A percentile compares a stretch with the other conserved stretches of the same genome.
Evolutionary conservation across 64 coral and sea anemone genomes (phyloP).

Genomic region (Montipora efflorescens): DNA sequence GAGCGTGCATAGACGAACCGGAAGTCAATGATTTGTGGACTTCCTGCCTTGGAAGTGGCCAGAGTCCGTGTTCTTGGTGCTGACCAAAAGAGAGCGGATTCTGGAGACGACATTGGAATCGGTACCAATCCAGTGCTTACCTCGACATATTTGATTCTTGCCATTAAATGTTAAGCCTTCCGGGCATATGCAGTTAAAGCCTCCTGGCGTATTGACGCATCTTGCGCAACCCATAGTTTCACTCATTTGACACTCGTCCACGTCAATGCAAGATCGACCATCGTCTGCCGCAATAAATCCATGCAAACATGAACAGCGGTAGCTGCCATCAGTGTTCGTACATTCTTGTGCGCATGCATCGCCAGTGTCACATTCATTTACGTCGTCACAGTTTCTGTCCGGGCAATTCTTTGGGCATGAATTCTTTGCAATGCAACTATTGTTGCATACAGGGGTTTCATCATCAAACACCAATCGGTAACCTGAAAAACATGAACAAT

Average conservation of each 20-base stretch:
- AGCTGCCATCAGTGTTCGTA: constrained; percentile 59
- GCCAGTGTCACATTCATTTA: constrained; percentile 54
- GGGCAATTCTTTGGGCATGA: constrained; percentile 36
- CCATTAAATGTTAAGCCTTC: constrained; percentile 52
- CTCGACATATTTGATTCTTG: constrained; percentile 43
- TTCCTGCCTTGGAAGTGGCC: too few relatives aligned
- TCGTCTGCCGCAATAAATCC: constrained; percentile 48
- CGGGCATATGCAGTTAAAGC: constrained; percentile 66
- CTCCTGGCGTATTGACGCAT: constrained; percentile 67
- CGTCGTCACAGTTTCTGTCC: constrained; percentile 66
- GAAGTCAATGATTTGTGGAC: too few relatives aligned
- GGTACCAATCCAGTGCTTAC: constrained; percentile 21
- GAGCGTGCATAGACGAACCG: too few relatives aligned
- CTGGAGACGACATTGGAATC: too few relatives aligned
- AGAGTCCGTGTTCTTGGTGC: too few relatives aligned
- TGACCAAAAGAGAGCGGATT: too few relatives aligned
- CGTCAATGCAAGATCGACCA: constrained; percentile 58
- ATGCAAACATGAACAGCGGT: constrained; percentile 58
- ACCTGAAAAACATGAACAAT: constrained; percentile 64
- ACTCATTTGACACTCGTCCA: constrained; percentile 69
- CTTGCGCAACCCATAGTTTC: constrained; percentile 4
- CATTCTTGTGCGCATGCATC: constrained; percentile 65
- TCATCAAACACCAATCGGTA: constrained; percentile 44
- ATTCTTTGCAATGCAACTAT: constrained; percentile 46
- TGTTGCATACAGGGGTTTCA: constrained; percentile 23